Evolutionary conservation across 1,140 invertebrate species (phyloP).

Genomic region (Augochlora pura): DNA sequence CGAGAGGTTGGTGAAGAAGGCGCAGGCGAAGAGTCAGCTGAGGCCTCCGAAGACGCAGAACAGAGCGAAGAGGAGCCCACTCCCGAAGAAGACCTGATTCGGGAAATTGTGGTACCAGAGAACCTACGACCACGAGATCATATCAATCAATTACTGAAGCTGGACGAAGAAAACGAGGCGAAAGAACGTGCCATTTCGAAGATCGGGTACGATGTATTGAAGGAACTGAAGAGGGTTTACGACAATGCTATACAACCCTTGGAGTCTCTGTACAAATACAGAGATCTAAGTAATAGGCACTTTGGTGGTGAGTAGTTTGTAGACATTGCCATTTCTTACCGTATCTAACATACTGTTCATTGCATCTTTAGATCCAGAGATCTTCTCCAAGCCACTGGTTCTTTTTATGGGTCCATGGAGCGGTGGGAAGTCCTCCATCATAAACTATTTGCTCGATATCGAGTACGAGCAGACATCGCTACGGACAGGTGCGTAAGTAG

Average conservation of each 20-base stretch:
- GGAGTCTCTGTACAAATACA: constrained; percentile 94
- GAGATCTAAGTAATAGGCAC: constrained; percentile 94
- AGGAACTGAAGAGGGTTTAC: constrained; percentile 93
- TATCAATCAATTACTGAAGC: constrained; percentile 88
- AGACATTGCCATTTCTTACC: too few species aligned
- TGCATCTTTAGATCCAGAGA: constrained; percentile 88
- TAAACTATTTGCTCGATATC: constrained; percentile 94
- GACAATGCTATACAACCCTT: constrained; percentile 94
- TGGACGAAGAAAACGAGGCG: constrained; percentile 88
- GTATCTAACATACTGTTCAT: background rate
- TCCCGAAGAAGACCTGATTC: constrained; percentile 81
- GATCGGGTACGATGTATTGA: constrained; percentile 88
- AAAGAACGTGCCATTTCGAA: constrained; percentile 87
- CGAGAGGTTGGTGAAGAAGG: constrained; percentile 43
- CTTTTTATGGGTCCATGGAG: constrained; percentile 98
- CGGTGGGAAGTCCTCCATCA: constrained; percentile 95
- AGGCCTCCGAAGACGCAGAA: constrained; percentile 56
- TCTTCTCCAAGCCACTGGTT: constrained; percentile 95
- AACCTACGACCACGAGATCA: constrained; percentile 89
- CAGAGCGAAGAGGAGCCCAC: constrained; percentile 53
- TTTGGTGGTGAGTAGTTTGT: constrained; percentile 84
- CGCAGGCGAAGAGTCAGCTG: constrained; percentile 79
- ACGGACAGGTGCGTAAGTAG: constrained; percentile 87
- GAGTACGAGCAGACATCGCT: constrained; percentile 91
- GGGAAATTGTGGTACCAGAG: constrained; percentile 87